A percentile compares a stretch with the other conserved stretches of the same genome.
Conservation (phyloP, 2,797 vertebrate genomes). For the Propithecus deckenii region DNA sequence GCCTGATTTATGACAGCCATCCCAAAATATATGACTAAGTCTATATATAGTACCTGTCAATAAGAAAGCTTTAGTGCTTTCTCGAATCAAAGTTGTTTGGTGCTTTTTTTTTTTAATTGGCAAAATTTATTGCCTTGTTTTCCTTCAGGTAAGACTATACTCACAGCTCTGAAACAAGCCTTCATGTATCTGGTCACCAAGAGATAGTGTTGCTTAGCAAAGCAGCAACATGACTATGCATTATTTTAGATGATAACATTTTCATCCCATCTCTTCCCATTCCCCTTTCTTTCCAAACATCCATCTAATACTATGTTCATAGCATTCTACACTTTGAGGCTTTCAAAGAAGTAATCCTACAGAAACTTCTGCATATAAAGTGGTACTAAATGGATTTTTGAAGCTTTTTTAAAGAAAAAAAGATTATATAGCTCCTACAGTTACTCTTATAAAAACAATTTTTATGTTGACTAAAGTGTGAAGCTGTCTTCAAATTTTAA, state of each 20-base stretch:
- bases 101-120: not conserved
- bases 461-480: constrained; percentile 13
- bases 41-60: not conserved
- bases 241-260: constrained; percentile 25
- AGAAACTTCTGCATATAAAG: not conserved
- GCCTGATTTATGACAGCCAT: not conserved
- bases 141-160: constrained; percentile 34
- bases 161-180: constrained; percentile 11
- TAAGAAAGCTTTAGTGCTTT: constrained; percentile 33
- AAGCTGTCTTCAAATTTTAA: constrained; percentile 50
- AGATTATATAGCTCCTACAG: not conserved
- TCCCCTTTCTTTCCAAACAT: not conserved
- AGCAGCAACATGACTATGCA: constrained; percentile 49
- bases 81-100: not conserved
- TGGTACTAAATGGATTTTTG: constrained; percentile 16
- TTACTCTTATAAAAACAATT: constrained; percentile 48
- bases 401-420: not conserved
- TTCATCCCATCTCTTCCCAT: not conserved
- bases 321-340: not conserved
- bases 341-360: constrained; percentile 27
- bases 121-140: constrained; percentile 54
- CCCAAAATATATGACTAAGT: not conserved
- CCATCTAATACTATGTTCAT: not conserved
- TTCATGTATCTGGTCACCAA: constrained; percentile 33
- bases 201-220: constrained; percentile 55